Base-by-base conservation (phyloP, 2,888 invertebrate genomes). In the Endotricha flammealis region DNA sequence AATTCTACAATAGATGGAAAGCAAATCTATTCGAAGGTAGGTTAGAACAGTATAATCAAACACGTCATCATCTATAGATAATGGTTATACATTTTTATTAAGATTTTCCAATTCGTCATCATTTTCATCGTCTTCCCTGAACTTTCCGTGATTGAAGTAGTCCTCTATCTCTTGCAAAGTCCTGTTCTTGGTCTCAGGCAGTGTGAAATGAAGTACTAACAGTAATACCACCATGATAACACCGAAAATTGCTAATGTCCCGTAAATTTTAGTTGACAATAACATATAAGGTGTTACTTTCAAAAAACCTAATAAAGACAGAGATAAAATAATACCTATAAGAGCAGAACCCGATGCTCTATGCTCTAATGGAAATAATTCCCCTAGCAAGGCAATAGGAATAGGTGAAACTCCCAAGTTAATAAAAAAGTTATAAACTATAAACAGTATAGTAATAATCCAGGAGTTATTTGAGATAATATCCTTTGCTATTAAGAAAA, bases 291-390 rank as follows among this genome's bases (percentile, higher is more conserved):
- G 51, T 4, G 50, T 47, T 2, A 36, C 10, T 39, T 50, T 45
- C n/a, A 50, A 31, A 3, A 48, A 28, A 4, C 51, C 32, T 8
- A 50, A 32, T 11, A 46, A 25, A 6, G 39, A 33, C 7, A 56
- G 2, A 3, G 54, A 42, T 8, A 53, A 42, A 2, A 51, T 40
- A 9, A 54, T 27, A 2, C 59, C 62, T 2, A 53, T 44, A 9
- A 61, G 32, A 0, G 48, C 39, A 1, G 53, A 44, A 0, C 62
- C 59, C 4, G 42, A 38, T 9, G 46, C 59, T 29, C 51, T 53
- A 25, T 65, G 62, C 3, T 47, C 53, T 12, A 64, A 29, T 9
- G 66, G 64, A 13, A 62, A 58, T 17, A 66, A 42, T 39, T 66
- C 66, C 0, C 64, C 66, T 7, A 57, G 23, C 12, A 65, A 40